Evolutionary conservation across 2,888 invertebrate species (phyloP), one percentile per base, ranked within the genome.

Genomic region (Pomacea canaliculata): DNA sequence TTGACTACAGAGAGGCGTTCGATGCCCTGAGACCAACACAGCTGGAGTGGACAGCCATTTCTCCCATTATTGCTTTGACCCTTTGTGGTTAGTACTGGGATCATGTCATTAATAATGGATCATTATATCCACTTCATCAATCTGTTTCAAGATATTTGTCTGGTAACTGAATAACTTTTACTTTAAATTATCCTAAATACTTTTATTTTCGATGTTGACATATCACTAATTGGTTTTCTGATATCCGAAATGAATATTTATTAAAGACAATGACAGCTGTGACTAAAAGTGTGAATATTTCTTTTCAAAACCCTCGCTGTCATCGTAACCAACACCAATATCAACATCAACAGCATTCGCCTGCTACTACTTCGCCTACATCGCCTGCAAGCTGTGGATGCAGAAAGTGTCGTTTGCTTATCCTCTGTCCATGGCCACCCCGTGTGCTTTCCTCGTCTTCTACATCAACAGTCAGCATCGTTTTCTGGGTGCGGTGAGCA

Each of bases 351-450:
- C 76, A 79, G 79, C 69, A 4, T 83, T 82, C 63, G 81, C 84
- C 48, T 84, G 82, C 8, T 92, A 92, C 81, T 91, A 92, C 78
- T 87, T 90, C 70, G 90, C 89, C 46, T 91, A 92, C 81, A 92
- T 92, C 78, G 92, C 92, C 5, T 93, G 93, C 83, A 91, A 91
- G 82, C 88, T 92, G 60, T 86, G 88, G 75, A 91, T 92, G 83
- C 92, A 92, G 84, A 85, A 83, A 9, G 83, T 91, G 67, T 90
- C 91, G 67, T 92, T 91, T 80, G 87, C 90, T 10, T 78, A 91
- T 18, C 91, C 92, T 0, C 82, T 92, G 7, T 80, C 86, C 23
- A 78, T 92, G 51, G 86, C 91, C 2, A 88, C 91, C 0, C 92
- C 92, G 13, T 76, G 84, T 5, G 56, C 73, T 7, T 62, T 83